Evolutionary conservation across 2,113 vertebrate species (phyloP).

Genomic region (Ranitomeya variabilis): DNA sequence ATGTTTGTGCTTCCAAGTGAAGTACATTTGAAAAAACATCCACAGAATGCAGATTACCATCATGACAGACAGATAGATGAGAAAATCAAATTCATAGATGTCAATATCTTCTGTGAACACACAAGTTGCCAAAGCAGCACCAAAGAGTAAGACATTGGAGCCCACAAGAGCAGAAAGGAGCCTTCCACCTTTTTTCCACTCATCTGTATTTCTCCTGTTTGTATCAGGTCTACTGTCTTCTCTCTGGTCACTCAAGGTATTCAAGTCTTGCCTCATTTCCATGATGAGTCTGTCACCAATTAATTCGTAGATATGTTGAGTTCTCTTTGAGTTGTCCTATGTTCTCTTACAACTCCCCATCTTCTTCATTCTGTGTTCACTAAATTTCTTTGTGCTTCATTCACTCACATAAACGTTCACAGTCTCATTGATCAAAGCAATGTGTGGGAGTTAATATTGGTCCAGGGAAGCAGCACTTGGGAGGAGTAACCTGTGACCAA

Average conservation of each 20-base stretch:
- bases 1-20: constrained; percentile 61
- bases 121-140: constrained; percentile 68
- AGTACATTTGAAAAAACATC: constrained; percentile 74
- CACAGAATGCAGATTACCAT: constrained; percentile 71
- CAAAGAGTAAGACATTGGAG: constrained; percentile 71
- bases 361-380: neutral
- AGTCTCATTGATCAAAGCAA: neutral
- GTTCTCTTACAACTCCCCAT: neutral
- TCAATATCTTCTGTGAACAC: constrained; percentile 64
- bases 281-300: neutral
- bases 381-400: neutral
- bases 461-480: neutral
- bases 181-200: constrained; percentile 60
- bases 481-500: neutral
- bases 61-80: constrained; percentile 70
- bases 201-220: neutral
- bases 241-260: neutral
- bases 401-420: neutral
- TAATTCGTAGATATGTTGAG: neutral
- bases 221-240: neutral
- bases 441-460: neutral
- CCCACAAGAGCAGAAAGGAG: constrained; percentile 72
- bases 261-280: neutral
- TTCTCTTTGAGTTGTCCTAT: neutral
- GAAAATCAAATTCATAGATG: constrained; percentile 62